Base-by-base conservation (phyloP, 2,113 vertebrate species). In the Puffinus mauretanicus region DNA sequence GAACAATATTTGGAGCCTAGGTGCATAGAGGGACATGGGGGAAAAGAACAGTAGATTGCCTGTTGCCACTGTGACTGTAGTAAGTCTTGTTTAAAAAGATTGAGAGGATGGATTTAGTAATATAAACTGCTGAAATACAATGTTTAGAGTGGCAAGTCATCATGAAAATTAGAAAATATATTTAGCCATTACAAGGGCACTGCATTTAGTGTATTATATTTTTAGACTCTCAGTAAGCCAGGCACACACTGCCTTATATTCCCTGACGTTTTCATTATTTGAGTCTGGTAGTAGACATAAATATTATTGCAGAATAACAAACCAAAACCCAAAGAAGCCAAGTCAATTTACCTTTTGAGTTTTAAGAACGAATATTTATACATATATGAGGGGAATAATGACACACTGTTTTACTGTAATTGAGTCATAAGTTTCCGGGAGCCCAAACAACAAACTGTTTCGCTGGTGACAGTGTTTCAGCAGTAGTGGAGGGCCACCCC, bases 141-240 rank as follows among this genome's bases (percentile, higher is more conserved):
- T 89, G 90, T 92, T 96, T 92, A 93, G 86, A 95, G 79, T 88
- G 93, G 77, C 84, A 96, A 97, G 94, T 95, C 71, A 96, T 97
- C 82, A 94, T 42, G 72, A 91, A 97, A 95, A 94, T 95, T 96
- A 89, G 96, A 95, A 96, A 97, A 97, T 93, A 72, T 73, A 89
- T 94, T 97, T 97, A 96, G 81, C 72, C 85, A 82, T 88, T 97
- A 91, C 65, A 89, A 80, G 83, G 93, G 32, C 29, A 40, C 64
- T 94, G 61, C 64, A 67, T 96, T 97, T 96, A 95, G 76, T 93
- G 88, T 84, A 49, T 95, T 97, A 9, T 95, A 83, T 86, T 85
- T 93, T 92, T 77, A 71, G 82, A 52, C 54, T 86, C 55, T 96
- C 92, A 61, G 93, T 85, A 94, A 97, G 75, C 84, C 88, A 86